Evolutionary conservation across 2,888 invertebrate genomes (phyloP).

Genomic region (Oscheius sp.): DNA sequence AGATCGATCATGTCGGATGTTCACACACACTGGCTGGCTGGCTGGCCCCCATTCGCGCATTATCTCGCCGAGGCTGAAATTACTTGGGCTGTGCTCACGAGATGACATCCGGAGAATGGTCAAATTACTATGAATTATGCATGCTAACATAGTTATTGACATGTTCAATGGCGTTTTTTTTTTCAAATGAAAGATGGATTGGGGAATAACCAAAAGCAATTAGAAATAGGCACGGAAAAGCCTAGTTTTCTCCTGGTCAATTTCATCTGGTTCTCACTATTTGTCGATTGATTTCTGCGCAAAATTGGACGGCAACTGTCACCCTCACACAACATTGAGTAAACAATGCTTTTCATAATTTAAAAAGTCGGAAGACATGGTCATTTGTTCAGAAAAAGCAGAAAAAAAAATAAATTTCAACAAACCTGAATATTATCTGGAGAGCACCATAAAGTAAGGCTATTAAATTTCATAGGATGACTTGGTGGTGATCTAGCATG

Average conservation of each 20-base stretch:
- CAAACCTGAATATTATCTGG: slow-evolving; percentile 51
- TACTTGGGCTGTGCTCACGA: neutral
- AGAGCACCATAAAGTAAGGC: slow-evolving; percentile 53
- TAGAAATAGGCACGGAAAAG: too few species aligned
- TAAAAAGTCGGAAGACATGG: neutral
- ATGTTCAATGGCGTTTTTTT: too few species aligned
- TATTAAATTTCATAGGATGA: slow-evolving; percentile 16
- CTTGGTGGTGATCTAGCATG: neutral
- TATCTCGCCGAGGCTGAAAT: slow-evolving; percentile 8
- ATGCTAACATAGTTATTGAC: neutral
- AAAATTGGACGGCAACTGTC: too few species aligned
- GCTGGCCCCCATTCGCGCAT: slow-evolving; percentile 6
- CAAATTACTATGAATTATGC: slow-evolving; percentile 4
- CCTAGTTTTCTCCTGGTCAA: too few species aligned
- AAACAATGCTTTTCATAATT: neutral
- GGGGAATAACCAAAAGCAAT: neutral
- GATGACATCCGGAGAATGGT: neutral
- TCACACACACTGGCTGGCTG: neutral
- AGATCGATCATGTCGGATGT: slow-evolving; percentile 20
- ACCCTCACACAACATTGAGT: neutral
- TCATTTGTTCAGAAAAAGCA: neutral
- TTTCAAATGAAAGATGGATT: neutral
- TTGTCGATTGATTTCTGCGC: too few species aligned
- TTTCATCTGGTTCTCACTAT: too few species aligned
- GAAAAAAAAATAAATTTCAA: neutral